Evolutionary conservation across 2,888 invertebrate genomes (phyloP).

Genomic region (Dynastes grantii): DNA sequence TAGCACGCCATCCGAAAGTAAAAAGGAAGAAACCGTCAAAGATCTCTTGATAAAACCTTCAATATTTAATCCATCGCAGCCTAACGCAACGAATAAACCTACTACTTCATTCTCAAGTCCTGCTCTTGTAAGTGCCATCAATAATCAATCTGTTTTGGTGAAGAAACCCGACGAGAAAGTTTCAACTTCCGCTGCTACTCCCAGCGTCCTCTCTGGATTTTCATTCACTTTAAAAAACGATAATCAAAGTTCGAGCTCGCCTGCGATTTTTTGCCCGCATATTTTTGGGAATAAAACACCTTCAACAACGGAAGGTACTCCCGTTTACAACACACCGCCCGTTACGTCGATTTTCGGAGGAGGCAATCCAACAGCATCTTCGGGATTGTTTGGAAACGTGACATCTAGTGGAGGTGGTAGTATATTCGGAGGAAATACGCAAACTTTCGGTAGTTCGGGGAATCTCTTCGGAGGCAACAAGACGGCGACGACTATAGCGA

Average conservation of each 20-base stretch:
- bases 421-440: conserved; percentile 55
- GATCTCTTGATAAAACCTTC: conserved; percentile 57
- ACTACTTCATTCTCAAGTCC: conserved; percentile 21
- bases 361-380: not conserved
- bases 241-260: not conserved
- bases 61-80: conserved; percentile 27
- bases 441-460: not conserved
- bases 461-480: conserved; percentile 32
- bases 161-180: conserved; percentile 18
- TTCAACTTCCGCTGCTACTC: not conserved
- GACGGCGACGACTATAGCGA: not conserved
- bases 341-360: conserved; percentile 42
- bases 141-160: conserved; percentile 4
- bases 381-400: conserved; percentile 42
- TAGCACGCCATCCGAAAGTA: not conserved
- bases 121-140: conserved; percentile 11
- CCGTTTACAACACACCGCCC: not conserved
- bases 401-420: conserved; percentile 34
- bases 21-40: conserved; percentile 54
- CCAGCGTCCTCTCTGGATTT: not conserved
- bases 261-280: not conserved
- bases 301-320: not conserved
- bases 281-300: conserved; percentile 1
- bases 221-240: conserved; percentile 19
- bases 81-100: conserved; percentile 12